Evolutionary conservation across 2,888 invertebrate species (phyloP), one percentile per base, ranked within the genome.

Genomic region (Chrysolina haemoptera): DNA sequence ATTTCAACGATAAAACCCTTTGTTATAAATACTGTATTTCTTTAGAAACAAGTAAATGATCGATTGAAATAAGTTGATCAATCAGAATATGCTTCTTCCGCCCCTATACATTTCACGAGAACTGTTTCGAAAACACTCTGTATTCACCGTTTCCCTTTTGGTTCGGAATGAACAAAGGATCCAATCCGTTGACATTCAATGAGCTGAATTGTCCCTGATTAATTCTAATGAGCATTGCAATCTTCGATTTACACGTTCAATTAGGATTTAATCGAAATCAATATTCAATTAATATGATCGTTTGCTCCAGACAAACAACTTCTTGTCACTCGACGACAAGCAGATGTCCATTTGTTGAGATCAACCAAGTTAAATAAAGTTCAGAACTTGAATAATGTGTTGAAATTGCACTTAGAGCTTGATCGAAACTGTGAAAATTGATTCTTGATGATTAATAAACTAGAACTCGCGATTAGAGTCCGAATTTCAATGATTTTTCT

Each of bases 211-310:
- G 18, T 5, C n/a, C 9, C 9, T 16, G 16, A 53, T 53, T 12
- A 53, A 53, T 20, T 53, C 1, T 20, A 18, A 53, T 53, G 9
- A 53, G 20, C 11, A n/a, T n/a, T 0, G 11, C 22, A 12, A 14
- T 12, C 59, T 59, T 27, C 27, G n/a, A 59, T 59, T n/a, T 27
- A 27, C n/a, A 59, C n/a, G 14, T 59, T 27, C 59, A 27, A 59
- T 59, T 27, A 27, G 1, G 14, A n/a, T 59, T 27, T n/a, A 22
- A 27, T 22, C 16, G 20, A 20, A 53, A 53, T 59, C 59, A n/a
- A 59, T 59, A 59, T 27, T 59, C 27, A 27, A 27, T 59, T 59
- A 59, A 59, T 59, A 14, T 27, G 27, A 27, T n/a, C 1, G 22
- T n/a, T 59, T 27, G 59, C 27, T 27, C 12, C 0, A 59, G 59